Percentiles rank a stretch among this genome's conserved stretches.
These are phyloP conservation scores for Drosophila bocki DNA, from an alignment of 1,140 invertebrate species.

Conservation along the genomic window DNA sequence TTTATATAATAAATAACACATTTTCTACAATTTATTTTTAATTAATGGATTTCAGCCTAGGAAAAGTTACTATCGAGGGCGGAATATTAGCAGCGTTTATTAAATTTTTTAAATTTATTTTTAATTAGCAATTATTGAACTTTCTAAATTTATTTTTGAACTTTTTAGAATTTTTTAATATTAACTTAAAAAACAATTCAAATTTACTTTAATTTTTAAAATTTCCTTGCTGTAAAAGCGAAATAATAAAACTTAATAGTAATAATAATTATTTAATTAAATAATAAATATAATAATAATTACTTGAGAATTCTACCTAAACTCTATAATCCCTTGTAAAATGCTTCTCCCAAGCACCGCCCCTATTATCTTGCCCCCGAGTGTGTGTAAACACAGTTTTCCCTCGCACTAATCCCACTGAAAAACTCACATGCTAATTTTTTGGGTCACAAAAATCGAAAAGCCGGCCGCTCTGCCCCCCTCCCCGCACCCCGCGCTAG, in stretches of 20 bases:
- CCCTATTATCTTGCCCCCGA: slow-evolving; percentile 9
- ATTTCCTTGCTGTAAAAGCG: too few relatives aligned
- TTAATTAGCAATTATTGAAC: neutral
- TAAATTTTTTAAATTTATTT: too few relatives aligned
- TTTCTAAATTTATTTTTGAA: neutral
- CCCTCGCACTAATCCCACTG: slow-evolving; percentile 45
- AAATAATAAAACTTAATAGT: too few relatives aligned
- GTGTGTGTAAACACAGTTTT: slow-evolving; percentile 42
- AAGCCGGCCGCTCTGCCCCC: slow-evolving; percentile 29
- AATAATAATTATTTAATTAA: too few relatives aligned
- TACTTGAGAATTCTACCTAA: neutral
- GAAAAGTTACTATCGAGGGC: too few relatives aligned
- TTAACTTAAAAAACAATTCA: too few relatives aligned
- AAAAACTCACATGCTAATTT: slow-evolving; percentile 54
- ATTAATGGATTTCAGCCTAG: neutral
- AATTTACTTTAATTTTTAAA: too few relatives aligned
- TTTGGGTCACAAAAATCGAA: slow-evolving; percentile 48
- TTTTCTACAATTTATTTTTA: neutral
- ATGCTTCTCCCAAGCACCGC: too few relatives aligned
- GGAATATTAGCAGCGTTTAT: too few relatives aligned
- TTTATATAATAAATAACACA: neutral
- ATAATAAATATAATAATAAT: too few relatives aligned
- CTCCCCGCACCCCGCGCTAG: neutral
- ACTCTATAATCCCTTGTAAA: neutral
- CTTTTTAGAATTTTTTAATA: neutral